Evolutionary conservation across 1,140 invertebrate species (phyloP), one percentile per base, ranked within the genome.

Genomic region (Stegodyphus dumicola): DNA sequence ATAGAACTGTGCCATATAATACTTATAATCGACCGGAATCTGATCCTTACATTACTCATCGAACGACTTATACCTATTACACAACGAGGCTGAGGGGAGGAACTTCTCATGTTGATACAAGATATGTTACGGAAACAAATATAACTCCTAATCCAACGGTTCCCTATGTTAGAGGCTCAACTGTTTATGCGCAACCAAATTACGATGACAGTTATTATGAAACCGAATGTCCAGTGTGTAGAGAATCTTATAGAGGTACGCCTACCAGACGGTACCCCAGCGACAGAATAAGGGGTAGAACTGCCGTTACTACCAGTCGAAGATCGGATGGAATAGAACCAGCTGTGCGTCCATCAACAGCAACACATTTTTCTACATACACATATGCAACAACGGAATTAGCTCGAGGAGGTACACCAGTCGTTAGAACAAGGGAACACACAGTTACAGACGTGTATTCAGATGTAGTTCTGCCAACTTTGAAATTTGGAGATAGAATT

Each of bases 301-400:
- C 67, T 33, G 33, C 10, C n/a, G 66, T 69, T 11, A 56, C 65
- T 70, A 64, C 70, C 10, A 56, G 52, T 18, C 17, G 33, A n/a
- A 70, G 78, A 67, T 13, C 52, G 18, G 77, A 78, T 18, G 6
- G 7, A 10, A 5, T 54, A 48, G 51, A 51, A 13, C 76, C 52
- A 52, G 64, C 7, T 9, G 52, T 80, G 9, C 54, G 13, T 60
- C 86, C 86, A 7, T 67, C 56, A n/a, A 71, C 79, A n/a, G 86
- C 79, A 53, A 87, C 86, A 60, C 78, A 76, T 60, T 87, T 71
- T 49, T 70, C 87, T n/a, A 88, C 88, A 1, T 88, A 87, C 48
- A 97, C 95, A 0, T 96, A 96, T 89, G 92, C 96, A 66, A 97
- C 96, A 0, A 97, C 96, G 5, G 7, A 33, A 15, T 33, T 86